Evolutionary conservation across 2,888 invertebrate species (phyloP).

Genomic region (Drosophila kuntzei): DNA sequence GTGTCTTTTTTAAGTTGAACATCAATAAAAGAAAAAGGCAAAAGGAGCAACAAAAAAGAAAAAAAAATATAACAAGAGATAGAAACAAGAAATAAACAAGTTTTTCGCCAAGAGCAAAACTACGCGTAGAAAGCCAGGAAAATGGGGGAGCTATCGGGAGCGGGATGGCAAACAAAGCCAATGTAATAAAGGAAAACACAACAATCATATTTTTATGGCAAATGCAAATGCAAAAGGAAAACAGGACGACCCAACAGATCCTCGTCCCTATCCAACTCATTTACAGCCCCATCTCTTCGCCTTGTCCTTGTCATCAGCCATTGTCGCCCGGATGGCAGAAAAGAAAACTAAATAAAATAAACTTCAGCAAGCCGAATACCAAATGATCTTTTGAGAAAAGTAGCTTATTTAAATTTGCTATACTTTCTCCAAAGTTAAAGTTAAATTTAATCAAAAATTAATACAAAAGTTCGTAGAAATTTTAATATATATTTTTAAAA

Average conservation of each 20-base stretch:
- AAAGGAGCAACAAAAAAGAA: conserved; percentile 23
- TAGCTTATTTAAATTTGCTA: background rate
- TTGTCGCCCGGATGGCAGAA: conserved; percentile 48
- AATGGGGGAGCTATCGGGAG: conserved; percentile 19
- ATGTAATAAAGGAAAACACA: conserved; percentile 72
- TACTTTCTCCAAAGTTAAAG: no score
- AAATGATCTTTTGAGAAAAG: conserved; percentile 9
- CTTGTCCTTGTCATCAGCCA: conserved; percentile 54
- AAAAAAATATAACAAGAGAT: conserved; percentile 45
- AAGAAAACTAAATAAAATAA: conserved; percentile 8
- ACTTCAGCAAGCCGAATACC: background rate
- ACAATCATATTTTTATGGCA: conserved; percentile 78
- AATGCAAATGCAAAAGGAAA: conserved; percentile 69
- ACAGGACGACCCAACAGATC: conserved; percentile 38
- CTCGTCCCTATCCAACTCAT: conserved; percentile 30
- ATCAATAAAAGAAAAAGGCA: conserved; percentile 51
- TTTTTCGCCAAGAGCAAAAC: conserved; percentile 52
- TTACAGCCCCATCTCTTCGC: conserved; percentile 48
- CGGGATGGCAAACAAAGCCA: conserved; percentile 59
- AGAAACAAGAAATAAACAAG: conserved; percentile 55
- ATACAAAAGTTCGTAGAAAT: background rate
- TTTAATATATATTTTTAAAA: background rate
- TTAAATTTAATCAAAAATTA: background rate
- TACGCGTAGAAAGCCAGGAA: conserved; percentile 35
- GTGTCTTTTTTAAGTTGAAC: conserved; percentile 58